A percentile compares a stretch with the other conserved stretches of the same genome.
Conservation (phyloP, 2,113 vertebrate species). For the Amblyopsis rosae region DNA sequence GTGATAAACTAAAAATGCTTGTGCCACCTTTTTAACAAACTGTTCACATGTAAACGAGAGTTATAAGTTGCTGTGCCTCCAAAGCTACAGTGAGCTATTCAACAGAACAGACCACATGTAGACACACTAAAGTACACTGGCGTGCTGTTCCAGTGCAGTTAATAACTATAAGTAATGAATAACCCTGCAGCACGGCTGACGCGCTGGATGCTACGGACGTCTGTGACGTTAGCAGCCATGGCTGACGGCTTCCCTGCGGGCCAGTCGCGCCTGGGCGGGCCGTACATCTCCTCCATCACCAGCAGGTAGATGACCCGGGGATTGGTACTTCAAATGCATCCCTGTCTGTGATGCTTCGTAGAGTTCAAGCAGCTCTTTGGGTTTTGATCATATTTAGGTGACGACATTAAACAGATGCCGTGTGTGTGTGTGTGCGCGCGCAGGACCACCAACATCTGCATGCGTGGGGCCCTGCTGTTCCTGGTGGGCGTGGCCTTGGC, state of each 20-base stretch:
- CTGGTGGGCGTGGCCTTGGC: constrained; percentile 92
- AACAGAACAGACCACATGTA: too few relatives aligned
- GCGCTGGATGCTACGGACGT: background rate
- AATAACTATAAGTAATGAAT: too few relatives aligned
- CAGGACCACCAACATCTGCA: constrained; percentile 84
- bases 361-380: background rate
- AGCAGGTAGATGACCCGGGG: constrained; percentile 64
- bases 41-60: too few relatives aligned
- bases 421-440: background rate
- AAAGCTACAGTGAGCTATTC: too few relatives aligned
- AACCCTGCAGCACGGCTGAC: too few relatives aligned
- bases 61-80: too few relatives aligned
- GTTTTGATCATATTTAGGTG: too few relatives aligned
- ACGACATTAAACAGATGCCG: too few relatives aligned
- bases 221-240: constrained; percentile 69
- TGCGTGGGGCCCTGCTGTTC: constrained; percentile 88
- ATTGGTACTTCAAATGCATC: background rate
- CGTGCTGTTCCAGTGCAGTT: too few relatives aligned
- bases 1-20: too few relatives aligned
- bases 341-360: background rate
- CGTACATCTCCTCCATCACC: constrained; percentile 85
- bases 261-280: constrained; percentile 66
- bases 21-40: too few relatives aligned
- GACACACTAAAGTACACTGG: too few relatives aligned
- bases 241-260: constrained; percentile 69